phyloP scores from a whole-genome alignment of 1,140 invertebrate species.

The Semibalanus balanoides region DNA sequence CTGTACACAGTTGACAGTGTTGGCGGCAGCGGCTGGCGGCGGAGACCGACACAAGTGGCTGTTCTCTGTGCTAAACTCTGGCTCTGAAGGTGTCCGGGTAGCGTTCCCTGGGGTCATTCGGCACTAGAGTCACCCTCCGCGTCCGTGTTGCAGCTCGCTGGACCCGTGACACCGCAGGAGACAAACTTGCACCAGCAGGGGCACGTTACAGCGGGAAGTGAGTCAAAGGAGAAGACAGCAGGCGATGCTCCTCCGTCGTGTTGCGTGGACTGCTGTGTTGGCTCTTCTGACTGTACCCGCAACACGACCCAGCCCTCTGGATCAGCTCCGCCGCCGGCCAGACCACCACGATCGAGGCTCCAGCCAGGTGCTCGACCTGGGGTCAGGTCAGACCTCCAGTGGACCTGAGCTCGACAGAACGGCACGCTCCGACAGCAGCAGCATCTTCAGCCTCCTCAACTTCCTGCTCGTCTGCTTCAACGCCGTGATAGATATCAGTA shows the following conservation, averaged over 20 bases:
- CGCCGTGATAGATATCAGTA: slow-evolving; percentile 8
- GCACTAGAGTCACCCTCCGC: too few relatives aligned
- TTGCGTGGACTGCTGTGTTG: background rate
- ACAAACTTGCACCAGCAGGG: too few relatives aligned
- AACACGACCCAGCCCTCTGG: background rate
- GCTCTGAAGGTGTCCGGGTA: too few relatives aligned
- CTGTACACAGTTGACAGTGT: too few relatives aligned
- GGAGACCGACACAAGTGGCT: too few relatives aligned
- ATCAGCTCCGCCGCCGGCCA: background rate
- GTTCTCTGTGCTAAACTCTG: too few relatives aligned
- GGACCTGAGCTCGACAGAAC: background rate
- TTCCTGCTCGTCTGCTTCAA: slow-evolving; percentile 12
- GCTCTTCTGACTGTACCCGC: background rate
- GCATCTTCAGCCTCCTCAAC: slow-evolving; percentile 6
- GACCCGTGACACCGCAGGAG: too few relatives aligned
- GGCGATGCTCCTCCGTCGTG: background rate
- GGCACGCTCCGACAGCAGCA: background rate
- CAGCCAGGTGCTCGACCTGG: background rate
- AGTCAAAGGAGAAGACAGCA: too few relatives aligned
- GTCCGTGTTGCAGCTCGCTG: too few relatives aligned
- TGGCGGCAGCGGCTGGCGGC: too few relatives aligned
- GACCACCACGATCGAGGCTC: background rate
- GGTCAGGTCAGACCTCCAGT: background rate
- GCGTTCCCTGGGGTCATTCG: too few relatives aligned
- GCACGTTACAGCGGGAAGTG: too few relatives aligned